phyloP scores from a whole-genome alignment of 2,113 vertebrate species.

The Myotis davidii region DNA sequence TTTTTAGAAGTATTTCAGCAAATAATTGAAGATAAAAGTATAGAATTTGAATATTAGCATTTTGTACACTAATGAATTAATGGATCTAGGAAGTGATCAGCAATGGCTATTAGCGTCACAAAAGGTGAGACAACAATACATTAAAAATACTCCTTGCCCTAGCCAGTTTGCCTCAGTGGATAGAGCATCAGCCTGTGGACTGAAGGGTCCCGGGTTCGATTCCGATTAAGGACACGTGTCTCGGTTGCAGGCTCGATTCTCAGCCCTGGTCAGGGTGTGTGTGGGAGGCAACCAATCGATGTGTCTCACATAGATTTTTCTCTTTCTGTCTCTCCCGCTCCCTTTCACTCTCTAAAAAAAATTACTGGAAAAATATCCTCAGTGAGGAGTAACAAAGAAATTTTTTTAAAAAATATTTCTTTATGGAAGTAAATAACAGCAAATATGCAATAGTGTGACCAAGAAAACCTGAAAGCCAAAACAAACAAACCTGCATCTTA shows the following conservation, averaged over 20 bases:
- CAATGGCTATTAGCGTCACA: not conserved
- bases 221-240: too few relatives aligned
- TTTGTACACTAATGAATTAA: slow-evolving; percentile 1
- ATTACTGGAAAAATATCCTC: too few relatives aligned
- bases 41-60: not conserved
- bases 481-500: not conserved
- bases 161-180: too few relatives aligned
- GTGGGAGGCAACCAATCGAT: too few relatives aligned
- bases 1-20: not conserved
- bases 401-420: not conserved
- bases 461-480: not conserved
- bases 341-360: too few relatives aligned
- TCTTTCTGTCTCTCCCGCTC: too few relatives aligned
- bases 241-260: too few relatives aligned
- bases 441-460: not conserved
- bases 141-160: not conserved
- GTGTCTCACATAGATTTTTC: too few relatives aligned
- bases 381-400: too few relatives aligned
- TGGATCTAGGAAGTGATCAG: not conserved
- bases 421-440: not conserved
- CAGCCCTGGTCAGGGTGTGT: too few relatives aligned
- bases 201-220: too few relatives aligned
- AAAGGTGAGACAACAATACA: not conserved
- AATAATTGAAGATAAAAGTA: not conserved
- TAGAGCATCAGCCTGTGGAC: too few relatives aligned